Base-by-base conservation (phyloP, 2,797 vertebrate genomes). In the Ptychobarbus kaznakovi region DNA sequence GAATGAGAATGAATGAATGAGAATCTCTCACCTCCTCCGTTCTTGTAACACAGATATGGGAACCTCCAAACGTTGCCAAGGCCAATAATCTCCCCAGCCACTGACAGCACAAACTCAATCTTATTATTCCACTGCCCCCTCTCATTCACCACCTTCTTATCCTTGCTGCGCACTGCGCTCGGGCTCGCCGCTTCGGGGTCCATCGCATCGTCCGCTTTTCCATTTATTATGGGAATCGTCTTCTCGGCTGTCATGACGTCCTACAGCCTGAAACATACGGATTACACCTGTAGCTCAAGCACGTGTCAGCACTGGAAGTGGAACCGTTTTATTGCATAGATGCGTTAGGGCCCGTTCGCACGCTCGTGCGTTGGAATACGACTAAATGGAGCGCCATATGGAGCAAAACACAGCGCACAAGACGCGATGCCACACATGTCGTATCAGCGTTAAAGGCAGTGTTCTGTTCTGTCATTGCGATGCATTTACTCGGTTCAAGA, bases 81-180 rank as follows among this genome's bases (percentile, higher is more conserved):
- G 35, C 98, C 98, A 53, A 99, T 99, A 92, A 99, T 99, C 94
- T 99, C 98, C 91, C 98, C 98, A 0, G 98, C 98, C 93, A 99
- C 98, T 49, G 98, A 99, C 88, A 99, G 95, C 90, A 99, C 89
- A 91, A 99, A 99, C 94, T 99, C 98, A 65, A 99, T 93, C 95
- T 99, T 99, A 92, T 98, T 99, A 95, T 97, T 99, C 98, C 98
- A 99, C 46, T 99, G 98, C 86, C 98, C 98, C 84, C 98, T 96
- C 92, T 99, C 98, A 74, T 97, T 96, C 93, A 99, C 97, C 40
- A 84, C 87, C 91, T 94, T 94, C 87, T 96, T 96, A 91, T 97
- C 97, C 1, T 96, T 96, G 89, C 88, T 92, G 91, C 92, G 93
- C 68, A 95, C 92, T 2, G 96, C 92, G 91, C 93, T 96, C 93